These are phyloP conservation scores for Mythimna vitellina DNA, from an alignment of 2,888 invertebrate species.

Conservation along the genomic window DNA sequence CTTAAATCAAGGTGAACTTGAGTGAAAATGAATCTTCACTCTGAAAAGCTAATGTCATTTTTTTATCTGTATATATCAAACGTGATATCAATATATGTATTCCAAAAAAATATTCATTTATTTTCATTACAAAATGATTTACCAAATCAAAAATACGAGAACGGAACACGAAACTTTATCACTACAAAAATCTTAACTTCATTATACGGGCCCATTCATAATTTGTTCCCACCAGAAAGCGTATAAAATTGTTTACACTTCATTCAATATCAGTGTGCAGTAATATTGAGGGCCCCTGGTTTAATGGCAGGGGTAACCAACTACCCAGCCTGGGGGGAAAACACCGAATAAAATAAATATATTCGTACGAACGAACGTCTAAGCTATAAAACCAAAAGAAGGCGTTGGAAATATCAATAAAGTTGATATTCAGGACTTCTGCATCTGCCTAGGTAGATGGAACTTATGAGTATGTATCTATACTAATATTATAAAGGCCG, in stretches of 20 bases:
- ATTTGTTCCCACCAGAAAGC: slow-evolving; percentile 39
- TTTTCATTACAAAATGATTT: background rate
- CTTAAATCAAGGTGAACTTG: background rate
- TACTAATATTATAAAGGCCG: no score
- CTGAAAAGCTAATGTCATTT: background rate
- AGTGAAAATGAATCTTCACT: background rate
- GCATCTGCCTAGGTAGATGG: slow-evolving; percentile 23
- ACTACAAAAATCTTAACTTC: slow-evolving; percentile 37
- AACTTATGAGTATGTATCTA: background rate
- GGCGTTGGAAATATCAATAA: slow-evolving; percentile 42
- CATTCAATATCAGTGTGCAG: slow-evolving; percentile 46
- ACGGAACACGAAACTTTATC: slow-evolving; percentile 42
- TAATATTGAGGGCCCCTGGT: slow-evolving; percentile 24
- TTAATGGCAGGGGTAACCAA: slow-evolving; percentile 26
- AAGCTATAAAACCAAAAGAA: slow-evolving; percentile 53
- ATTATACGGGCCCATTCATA: slow-evolving; percentile 43
- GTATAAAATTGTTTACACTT: slow-evolving; percentile 56
- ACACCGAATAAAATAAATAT: slow-evolving; percentile 49
- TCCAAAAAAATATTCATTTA: background rate
- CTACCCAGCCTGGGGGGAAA: slow-evolving; percentile 27
- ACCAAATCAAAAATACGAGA: slow-evolving; percentile 14
- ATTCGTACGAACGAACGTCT: slow-evolving; percentile 39
- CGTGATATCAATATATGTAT: no score
- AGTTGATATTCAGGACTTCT: slow-evolving; percentile 45
- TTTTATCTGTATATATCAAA: no score